phyloP scores from a whole-genome alignment of 1,140 invertebrate genomes.

The Wiebesia pumilae region DNA sequence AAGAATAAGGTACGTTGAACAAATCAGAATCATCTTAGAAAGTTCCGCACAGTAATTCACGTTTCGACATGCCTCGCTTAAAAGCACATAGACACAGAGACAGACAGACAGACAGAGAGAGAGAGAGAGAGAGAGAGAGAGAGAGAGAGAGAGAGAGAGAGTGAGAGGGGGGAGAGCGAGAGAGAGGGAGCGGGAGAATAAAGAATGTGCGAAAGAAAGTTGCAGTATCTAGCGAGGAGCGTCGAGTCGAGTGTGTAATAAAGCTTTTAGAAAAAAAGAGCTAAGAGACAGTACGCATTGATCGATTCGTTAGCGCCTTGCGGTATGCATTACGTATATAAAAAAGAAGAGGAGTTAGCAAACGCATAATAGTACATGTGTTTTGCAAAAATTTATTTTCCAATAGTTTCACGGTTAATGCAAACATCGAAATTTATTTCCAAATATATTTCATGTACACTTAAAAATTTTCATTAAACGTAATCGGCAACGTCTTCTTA shows the following conservation, averaged over 20 bases:
- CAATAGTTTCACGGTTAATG: not conserved
- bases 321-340: slow-evolving; percentile 54
- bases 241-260: slow-evolving; percentile 48
- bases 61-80: slow-evolving; percentile 52
- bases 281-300: slow-evolving; percentile 60
- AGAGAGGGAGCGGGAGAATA: not conserved
- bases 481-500: too few relatives aligned
- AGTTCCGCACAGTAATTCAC: slow-evolving; percentile 59
- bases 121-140: not conserved
- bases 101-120: too few relatives aligned
- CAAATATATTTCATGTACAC: not conserved
- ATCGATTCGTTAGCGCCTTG: slow-evolving; percentile 63
- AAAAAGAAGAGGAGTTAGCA: slow-evolving; percentile 51
- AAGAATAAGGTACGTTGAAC: slow-evolving; percentile 47
- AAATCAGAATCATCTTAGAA: slow-evolving; percentile 56
- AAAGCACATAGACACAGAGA: too few relatives aligned
- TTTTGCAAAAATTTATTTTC: slow-evolving; percentile 15
- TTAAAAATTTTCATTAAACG: too few relatives aligned
- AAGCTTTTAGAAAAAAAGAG: slow-evolving; percentile 63
- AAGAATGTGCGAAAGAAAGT: not conserved
- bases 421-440: not conserved
- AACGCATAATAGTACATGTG: slow-evolving; percentile 34
- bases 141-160: too few relatives aligned
- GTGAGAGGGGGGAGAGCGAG: not conserved
- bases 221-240: slow-evolving; percentile 3